phyloP scores from a whole-genome alignment of 2,113 vertebrate genomes.

The Brachyhypopomus gauderio region DNA sequence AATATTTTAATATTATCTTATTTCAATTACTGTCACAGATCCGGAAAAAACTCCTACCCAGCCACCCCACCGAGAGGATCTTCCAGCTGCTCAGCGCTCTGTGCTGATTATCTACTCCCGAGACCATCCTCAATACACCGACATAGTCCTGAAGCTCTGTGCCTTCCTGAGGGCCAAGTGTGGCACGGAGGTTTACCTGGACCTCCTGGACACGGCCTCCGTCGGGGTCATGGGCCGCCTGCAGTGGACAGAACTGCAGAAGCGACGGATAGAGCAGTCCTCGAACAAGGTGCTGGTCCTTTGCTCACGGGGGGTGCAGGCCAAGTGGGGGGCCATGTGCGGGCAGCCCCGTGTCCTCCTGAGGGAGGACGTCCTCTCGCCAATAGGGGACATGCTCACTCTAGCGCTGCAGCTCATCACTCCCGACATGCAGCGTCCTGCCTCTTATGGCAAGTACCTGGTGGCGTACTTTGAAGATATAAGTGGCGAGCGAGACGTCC shows the following conservation, averaged over 20 bases:
- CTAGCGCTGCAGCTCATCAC: slow-evolving; percentile 88
- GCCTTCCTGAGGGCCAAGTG: slow-evolving; percentile 87
- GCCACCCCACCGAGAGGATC: neutral
- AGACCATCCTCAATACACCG: slow-evolving; percentile 85
- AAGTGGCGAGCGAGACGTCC: slow-evolving; percentile 78
- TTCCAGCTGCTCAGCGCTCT: slow-evolving; percentile 60
- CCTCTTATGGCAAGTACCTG: slow-evolving; percentile 85
- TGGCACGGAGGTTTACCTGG: slow-evolving; percentile 86
- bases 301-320: slow-evolving; percentile 87
- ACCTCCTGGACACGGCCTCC: slow-evolving; percentile 81
- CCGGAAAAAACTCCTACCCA: neutral
- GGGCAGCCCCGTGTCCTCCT: slow-evolving; percentile 73
- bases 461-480: slow-evolving; percentile 91
- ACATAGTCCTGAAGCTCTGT: slow-evolving; percentile 88
- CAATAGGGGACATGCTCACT: slow-evolving; percentile 85
- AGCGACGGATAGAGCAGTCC: slow-evolving; percentile 77
- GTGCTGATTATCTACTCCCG: slow-evolving; percentile 91
- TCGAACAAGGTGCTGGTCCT: slow-evolving; percentile 88
- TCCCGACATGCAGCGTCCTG: slow-evolving; percentile 85
- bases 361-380: slow-evolving; percentile 78
- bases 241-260: slow-evolving; percentile 87
- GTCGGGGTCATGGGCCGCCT: slow-evolving; percentile 82
- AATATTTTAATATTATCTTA: neutral
- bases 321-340: slow-evolving; percentile 92
- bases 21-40: no score